phyloP scores from a whole-genome alignment of 2,797 vertebrate species.

The Ara ararauna region DNA sequence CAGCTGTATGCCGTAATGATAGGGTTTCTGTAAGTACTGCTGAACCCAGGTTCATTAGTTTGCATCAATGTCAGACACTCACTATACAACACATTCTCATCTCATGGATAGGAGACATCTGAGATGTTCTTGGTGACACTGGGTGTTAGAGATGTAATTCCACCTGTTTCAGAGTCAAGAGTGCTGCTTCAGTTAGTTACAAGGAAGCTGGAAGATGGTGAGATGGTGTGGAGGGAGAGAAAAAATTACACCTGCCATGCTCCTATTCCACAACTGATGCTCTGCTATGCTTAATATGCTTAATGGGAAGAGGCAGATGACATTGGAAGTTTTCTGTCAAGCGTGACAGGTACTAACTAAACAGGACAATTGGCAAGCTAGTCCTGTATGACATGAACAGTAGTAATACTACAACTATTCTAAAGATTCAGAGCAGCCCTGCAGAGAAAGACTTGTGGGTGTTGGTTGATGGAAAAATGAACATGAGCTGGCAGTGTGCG shows the following conservation, averaged over 20 bases:
- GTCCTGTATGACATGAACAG: not conserved
- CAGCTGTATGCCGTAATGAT: slow-evolving; percentile 47
- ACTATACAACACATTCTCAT: not conserved
- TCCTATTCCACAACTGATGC: not conserved
- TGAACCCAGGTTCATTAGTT: slow-evolving; percentile 47
- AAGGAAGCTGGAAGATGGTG: not conserved
- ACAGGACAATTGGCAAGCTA: not conserved
- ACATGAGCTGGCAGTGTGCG: too few relatives aligned
- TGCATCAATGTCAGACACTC: slow-evolving; percentile 35
- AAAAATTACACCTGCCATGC: not conserved
- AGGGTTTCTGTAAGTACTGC: slow-evolving; percentile 45
- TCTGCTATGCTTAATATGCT: not conserved
- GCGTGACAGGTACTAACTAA: not conserved
- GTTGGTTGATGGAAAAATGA: too few relatives aligned
- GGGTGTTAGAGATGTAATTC: slow-evolving; percentile 2
- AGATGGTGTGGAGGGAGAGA: not conserved
- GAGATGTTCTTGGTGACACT: not conserved
- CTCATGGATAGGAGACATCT: not conserved
- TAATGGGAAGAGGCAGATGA: not conserved
- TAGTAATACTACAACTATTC: not conserved
- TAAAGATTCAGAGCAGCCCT: too few relatives aligned
- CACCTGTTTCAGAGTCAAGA: not conserved
- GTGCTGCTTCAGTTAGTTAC: not conserved
- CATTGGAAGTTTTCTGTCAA: not conserved
- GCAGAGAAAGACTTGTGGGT: too few relatives aligned